A percentile compares a stretch with the other conserved stretches of the same genome.
phyloP scores from a whole-genome alignment of 2,888 invertebrate species.

The Operophtera brumata region DNA sequence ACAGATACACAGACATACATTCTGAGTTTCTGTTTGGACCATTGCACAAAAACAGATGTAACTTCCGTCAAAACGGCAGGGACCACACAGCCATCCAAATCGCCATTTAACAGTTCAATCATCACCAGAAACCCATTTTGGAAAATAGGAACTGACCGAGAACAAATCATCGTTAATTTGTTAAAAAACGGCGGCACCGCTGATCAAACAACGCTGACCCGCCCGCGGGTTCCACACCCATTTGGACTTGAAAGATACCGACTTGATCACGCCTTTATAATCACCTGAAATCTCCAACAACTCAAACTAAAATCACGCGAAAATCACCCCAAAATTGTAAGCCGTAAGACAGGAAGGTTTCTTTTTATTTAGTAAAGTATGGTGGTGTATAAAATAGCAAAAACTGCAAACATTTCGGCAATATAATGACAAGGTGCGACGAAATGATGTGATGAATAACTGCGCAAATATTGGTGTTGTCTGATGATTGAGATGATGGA shows the following conservation, averaged over 20 bases:
- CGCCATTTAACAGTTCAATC: constrained; percentile 18
- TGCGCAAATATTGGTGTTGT: constrained; percentile 59
- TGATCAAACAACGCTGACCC: constrained; percentile 53
- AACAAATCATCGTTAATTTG: constrained; percentile 63
- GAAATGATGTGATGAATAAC: constrained; percentile 47
- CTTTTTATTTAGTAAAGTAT: neutral
- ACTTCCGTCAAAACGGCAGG: constrained; percentile 18
- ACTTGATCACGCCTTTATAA: constrained; percentile 15
- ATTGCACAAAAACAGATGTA: too few relatives aligned
- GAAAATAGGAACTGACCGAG: constrained; percentile 12
- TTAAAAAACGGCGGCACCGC: constrained; percentile 51
- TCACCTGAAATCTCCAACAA: constrained; percentile 14
- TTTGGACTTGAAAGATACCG: constrained; percentile 26
- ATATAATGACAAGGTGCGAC: constrained; percentile 57
- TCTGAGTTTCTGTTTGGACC: too few relatives aligned
- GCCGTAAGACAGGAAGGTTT: neutral
- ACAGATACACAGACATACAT: too few relatives aligned
- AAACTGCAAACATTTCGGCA: constrained; percentile 46
- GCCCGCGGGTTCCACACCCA: constrained; percentile 30
- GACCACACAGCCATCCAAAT: constrained; percentile 22
- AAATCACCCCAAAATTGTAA: neutral
- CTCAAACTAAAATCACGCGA: neutral
- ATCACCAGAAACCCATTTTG: constrained; percentile 15
- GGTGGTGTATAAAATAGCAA: constrained; percentile 5
- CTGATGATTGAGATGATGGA: constrained; percentile 39